Conservation (phyloP, 2,113 vertebrate species). For the Menura novaehollandiae region DNA sequence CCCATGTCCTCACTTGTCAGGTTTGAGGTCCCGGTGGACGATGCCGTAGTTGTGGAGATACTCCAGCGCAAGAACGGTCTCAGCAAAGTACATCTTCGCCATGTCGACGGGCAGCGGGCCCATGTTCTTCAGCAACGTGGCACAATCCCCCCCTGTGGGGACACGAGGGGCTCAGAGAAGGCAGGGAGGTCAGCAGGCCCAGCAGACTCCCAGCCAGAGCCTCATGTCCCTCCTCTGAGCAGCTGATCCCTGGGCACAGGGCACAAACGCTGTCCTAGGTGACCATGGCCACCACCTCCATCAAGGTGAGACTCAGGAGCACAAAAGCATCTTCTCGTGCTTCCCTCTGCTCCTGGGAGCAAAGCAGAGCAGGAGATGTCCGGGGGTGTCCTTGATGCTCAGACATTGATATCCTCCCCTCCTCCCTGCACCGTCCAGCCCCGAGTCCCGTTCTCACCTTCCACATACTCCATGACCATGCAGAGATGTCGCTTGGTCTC, state of each 20-base stretch:
- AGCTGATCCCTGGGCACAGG: rapidly evolving
- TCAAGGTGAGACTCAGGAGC: neutral
- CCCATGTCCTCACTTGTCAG: slow-evolving; percentile 85
- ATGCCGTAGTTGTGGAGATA: slow-evolving; percentile 98
- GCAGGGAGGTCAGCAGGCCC: neutral
- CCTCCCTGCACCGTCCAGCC: neutral
- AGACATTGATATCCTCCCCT: neutral
- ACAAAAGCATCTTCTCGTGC: neutral
- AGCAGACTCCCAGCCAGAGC: neutral
- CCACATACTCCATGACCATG: slow-evolving; percentile 99
- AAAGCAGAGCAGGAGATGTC: neutral
- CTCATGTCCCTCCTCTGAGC: neutral
- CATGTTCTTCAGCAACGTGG: slow-evolving; percentile 95
- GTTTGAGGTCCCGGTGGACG: slow-evolving; percentile 96
- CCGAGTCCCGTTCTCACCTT: slow-evolving; percentile 72
- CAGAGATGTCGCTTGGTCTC: slow-evolving; percentile 94
- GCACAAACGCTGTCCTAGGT: neutral
- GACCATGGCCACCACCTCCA: neutral
- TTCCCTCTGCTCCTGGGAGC: neutral
- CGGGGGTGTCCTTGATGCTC: neutral
- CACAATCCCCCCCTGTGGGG: slow-evolving; percentile 88
- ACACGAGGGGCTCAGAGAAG: neutral
- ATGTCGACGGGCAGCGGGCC: slow-evolving; percentile 94
- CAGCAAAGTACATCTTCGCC: slow-evolving; percentile 95
- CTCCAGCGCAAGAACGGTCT: slow-evolving; percentile 92